A percentile compares a stretch with the other conserved stretches of the same genome.
These are phyloP conservation scores for Chionodraco myersi DNA, from an alignment of 2,113 vertebrate species.

Conservation along the genomic window DNA sequence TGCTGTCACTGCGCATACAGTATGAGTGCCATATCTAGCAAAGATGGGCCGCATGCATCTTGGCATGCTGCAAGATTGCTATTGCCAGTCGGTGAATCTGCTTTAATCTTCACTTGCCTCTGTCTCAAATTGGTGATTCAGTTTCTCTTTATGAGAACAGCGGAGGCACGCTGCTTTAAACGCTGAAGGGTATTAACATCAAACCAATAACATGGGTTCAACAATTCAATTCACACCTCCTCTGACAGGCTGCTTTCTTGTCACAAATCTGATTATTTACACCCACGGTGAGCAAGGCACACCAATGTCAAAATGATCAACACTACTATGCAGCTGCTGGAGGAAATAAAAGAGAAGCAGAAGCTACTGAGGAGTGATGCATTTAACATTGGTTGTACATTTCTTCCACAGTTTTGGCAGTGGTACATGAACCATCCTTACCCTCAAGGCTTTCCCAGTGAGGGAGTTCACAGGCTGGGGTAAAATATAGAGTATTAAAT, in stretches of 20 bases:
- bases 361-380: constrained; percentile 22
- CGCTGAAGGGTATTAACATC: constrained; percentile 42
- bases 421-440: constrained; percentile 40
- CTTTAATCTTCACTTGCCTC: constrained; percentile 62
- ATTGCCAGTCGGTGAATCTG: constrained; percentile 48
- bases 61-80: constrained; percentile 7
- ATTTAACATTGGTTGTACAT: constrained; percentile 48
- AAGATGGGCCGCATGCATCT: constrained; percentile 28
- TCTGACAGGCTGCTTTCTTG: constrained; percentile 40
- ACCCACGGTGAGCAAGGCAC: constrained; percentile 38
- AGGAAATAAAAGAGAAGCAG: constrained; percentile 27
- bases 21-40: constrained; percentile 33
- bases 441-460: constrained; percentile 51
- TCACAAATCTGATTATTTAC: constrained; percentile 72
- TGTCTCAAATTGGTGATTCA: constrained; percentile 63
- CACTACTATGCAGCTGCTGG: constrained; percentile 24
- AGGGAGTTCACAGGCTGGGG: constrained; percentile 40
- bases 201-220: constrained; percentile 55
- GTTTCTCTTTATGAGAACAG: constrained; percentile 45
- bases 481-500: constrained; percentile 63
- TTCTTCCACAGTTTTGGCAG: constrained; percentile 37
- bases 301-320: constrained; percentile 53
- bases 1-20: neutral
- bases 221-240: constrained; percentile 74
- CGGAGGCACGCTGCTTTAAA: constrained; percentile 43